These are phyloP conservation scores for Pseudoatta argentina DNA, from an alignment of 1,140 invertebrate species.

Conservation along the genomic window DNA sequence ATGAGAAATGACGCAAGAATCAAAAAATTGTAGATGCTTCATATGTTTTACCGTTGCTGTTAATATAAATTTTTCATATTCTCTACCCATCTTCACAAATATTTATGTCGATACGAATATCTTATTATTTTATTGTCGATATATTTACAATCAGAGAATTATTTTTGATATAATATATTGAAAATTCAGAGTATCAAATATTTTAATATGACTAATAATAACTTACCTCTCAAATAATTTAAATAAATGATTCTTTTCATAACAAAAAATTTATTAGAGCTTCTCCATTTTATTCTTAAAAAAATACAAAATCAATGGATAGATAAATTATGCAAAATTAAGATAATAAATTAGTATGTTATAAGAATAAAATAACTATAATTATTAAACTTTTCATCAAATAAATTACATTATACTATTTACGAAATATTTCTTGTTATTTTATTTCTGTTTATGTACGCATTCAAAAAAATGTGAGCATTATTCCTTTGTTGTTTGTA, in stretches of 20 bases:
- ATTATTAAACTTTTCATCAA: not conserved
- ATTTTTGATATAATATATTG: not conserved
- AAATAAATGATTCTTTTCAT: not conserved
- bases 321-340: not conserved
- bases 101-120: no score
- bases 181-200: not conserved
- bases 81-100: no score
- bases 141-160: not conserved
- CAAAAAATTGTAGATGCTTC: not conserved
- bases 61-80: not conserved
- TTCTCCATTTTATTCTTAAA: not conserved
- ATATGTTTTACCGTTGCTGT: not conserved
- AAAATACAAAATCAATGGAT: conserved; percentile 1
- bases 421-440: not conserved
- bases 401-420: not conserved
- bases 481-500: not conserved
- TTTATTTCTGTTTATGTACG: not conserved
- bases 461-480: not conserved
- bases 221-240: not conserved
- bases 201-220: not conserved
- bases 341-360: not conserved
- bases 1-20: not conserved
- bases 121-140: no score
- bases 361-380: not conserved
- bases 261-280: not conserved